Conservation (phyloP, 1,140 invertebrate genomes). For the Drosophila carrolli region DNA sequence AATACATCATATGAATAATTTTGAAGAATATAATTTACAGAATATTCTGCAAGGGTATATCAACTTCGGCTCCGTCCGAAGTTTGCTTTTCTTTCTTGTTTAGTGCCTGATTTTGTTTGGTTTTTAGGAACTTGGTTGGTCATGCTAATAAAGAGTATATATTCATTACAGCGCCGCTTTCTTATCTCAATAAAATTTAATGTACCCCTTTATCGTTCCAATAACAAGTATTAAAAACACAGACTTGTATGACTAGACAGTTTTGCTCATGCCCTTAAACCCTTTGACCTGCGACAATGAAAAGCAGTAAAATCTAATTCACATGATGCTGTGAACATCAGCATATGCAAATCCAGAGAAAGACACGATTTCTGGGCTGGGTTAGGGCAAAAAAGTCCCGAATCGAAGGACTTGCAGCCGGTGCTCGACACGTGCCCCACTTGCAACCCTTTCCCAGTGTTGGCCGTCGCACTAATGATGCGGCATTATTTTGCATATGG, state of each 20-base stretch:
- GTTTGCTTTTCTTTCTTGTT: no score
- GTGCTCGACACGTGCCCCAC: constrained; percentile 62
- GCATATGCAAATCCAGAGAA: constrained; percentile 60
- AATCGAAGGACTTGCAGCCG: constrained; percentile 30
- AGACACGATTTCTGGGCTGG: constrained; percentile 19
- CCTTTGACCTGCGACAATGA: constrained; percentile 41
- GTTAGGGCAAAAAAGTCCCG: constrained; percentile 5
- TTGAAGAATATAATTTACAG: no score
- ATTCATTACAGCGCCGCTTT: no score
- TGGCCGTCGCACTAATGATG: constrained; percentile 68
- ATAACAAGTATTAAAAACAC: constrained; percentile 6
- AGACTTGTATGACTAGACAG: constrained; percentile 16
- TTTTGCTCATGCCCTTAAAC: constrained; percentile 30
- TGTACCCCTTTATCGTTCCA: not conserved
- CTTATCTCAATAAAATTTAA: not conserved
- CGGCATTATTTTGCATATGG: constrained; percentile 78
- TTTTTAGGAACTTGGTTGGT: no score
- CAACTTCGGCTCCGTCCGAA: no score
- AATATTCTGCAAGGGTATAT: no score
- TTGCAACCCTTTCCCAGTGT: constrained; percentile 64
- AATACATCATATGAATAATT: no score
- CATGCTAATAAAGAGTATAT: no score
- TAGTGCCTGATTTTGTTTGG: no score
- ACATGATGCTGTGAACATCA: constrained; percentile 60
- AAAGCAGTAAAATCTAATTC: constrained; percentile 46